These are phyloP conservation scores for Neoascia interrupta DNA, from an alignment of 2,888 invertebrate species.

Conservation along the genomic window DNA sequence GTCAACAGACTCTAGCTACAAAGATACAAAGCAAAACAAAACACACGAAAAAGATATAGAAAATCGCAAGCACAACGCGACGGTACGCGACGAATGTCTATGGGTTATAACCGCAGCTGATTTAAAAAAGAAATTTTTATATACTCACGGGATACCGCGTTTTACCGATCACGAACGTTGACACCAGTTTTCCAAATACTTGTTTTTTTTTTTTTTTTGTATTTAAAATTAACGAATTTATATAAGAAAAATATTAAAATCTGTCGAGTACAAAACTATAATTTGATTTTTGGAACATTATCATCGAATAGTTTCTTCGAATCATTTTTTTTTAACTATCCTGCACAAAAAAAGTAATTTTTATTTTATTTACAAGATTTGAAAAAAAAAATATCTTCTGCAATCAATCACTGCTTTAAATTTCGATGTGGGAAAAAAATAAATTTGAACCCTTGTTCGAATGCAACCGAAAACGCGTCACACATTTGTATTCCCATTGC, in stretches of 20 bases:
- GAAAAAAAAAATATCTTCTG: slow-evolving; percentile 14
- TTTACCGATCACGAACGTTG: slow-evolving; percentile 43
- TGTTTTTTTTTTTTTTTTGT: neutral
- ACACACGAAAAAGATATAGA: slow-evolving; percentile 44
- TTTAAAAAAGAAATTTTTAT: neutral
- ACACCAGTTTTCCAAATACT: slow-evolving; percentile 24
- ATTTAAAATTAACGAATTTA: slow-evolving; percentile 54
- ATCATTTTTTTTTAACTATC: neutral
- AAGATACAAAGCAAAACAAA: slow-evolving; percentile 39
- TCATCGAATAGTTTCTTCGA: too few species aligned
- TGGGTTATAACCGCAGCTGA: slow-evolving; percentile 36
- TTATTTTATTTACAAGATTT: neutral
- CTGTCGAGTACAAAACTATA: slow-evolving; percentile 42
- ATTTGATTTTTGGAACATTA: too few species aligned
- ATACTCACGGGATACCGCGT: neutral
- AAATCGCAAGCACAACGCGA: slow-evolving; percentile 52
- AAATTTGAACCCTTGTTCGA: slow-evolving; percentile 35
- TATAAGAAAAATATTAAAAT: slow-evolving; percentile 30
- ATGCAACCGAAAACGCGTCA: slow-evolving; percentile 40
- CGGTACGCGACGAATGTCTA: slow-evolving; percentile 54
- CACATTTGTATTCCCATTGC: slow-evolving; percentile 49
- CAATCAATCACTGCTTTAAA: slow-evolving; percentile 46
- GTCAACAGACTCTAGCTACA: slow-evolving; percentile 73
- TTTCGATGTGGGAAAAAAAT: neutral
- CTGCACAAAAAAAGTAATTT: slow-evolving; percentile 40